Conservation (phyloP, 30 jellyfish, hydroid and myxozoan species). For the Aurelia sp. region DNA sequence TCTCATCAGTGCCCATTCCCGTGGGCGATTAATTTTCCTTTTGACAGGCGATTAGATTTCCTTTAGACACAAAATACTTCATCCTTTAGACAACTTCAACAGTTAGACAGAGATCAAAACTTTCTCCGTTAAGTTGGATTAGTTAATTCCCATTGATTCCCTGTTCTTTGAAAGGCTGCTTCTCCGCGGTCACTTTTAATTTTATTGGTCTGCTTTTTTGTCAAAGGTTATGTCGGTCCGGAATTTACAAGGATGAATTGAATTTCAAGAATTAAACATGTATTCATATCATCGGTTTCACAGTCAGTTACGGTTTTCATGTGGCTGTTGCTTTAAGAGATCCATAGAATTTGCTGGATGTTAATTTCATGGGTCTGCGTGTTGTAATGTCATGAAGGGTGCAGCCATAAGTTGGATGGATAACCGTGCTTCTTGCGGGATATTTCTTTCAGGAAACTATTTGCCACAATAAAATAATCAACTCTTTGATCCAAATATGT, state of each 20-base stretch:
- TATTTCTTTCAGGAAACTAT: too few species aligned
- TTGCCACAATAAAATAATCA: too few species aligned
- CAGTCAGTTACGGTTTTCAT: too few species aligned
- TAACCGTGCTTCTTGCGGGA: too few species aligned
- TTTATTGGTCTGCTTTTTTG: background rate
- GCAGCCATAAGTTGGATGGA: too few species aligned
- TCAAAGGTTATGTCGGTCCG: conserved; percentile 2
- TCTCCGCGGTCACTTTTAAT: background rate
- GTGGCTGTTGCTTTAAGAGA: too few species aligned
- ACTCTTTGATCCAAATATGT: too few species aligned
- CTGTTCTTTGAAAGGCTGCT: conserved; percentile 5
- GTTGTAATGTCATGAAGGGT: too few species aligned
- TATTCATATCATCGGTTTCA: too few species aligned
- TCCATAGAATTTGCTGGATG: too few species aligned
- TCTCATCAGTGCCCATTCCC: background rate
- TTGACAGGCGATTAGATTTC: background rate
- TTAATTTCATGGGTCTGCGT: too few species aligned
- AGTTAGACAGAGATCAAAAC: conserved; percentile 22
- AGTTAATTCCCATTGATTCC: conserved; percentile 26
- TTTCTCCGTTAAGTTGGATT: conserved; percentile 56
- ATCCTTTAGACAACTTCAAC: conserved; percentile 18
- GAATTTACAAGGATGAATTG: background rate
- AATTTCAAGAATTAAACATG: too few species aligned
- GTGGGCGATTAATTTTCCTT: conserved; percentile 27
- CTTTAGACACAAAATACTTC: background rate